Percentiles rank a stretch among this genome's conserved stretches.
phyloP scores from a whole-genome alignment of 2,797 vertebrate species.

The Borostomias antarcticus region DNA sequence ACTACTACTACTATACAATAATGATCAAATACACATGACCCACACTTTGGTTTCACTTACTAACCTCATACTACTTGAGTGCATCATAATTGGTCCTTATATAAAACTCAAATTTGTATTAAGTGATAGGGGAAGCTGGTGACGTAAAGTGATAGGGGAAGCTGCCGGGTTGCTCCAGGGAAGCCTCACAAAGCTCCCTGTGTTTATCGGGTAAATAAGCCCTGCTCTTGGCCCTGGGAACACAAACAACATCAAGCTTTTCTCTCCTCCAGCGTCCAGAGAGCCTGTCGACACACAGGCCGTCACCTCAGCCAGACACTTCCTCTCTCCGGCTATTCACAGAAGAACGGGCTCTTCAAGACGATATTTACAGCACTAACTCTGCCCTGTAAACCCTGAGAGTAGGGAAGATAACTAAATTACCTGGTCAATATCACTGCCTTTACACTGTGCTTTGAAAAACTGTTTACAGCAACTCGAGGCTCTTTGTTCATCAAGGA shows the following conservation, averaged over 20 bases:
- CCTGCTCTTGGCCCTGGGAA: slow-evolving; percentile 51
- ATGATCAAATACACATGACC: no score
- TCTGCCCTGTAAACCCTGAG: no score
- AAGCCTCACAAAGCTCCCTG: slow-evolving; percentile 8
- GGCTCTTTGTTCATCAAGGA: no score
- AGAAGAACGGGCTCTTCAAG: slow-evolving; percentile 23
- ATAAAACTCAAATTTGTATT: no score
- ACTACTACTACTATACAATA: no score
- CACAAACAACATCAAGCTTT: slow-evolving; percentile 63
- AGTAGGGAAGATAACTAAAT: no score
- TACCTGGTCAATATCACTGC: not conserved
- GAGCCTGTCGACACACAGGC: slow-evolving; percentile 39
- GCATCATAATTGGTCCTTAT: no score
- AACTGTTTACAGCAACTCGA: slow-evolving; percentile 5
- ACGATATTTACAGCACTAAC: slow-evolving; percentile 20
- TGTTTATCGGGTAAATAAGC: slow-evolving; percentile 69
- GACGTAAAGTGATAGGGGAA: no score
- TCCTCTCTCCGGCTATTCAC: slow-evolving; percentile 34
- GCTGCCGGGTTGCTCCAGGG: no score
- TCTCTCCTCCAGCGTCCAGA: slow-evolving; percentile 36
- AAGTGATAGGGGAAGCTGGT: no score
- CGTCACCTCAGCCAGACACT: slow-evolving; percentile 33
- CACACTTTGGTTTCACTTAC: no score
- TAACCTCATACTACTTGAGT: no score
- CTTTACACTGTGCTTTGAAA: not conserved